Evolutionary conservation across 2,888 invertebrate species (phyloP).

Genomic region (Eremobia ochroleuca): DNA sequence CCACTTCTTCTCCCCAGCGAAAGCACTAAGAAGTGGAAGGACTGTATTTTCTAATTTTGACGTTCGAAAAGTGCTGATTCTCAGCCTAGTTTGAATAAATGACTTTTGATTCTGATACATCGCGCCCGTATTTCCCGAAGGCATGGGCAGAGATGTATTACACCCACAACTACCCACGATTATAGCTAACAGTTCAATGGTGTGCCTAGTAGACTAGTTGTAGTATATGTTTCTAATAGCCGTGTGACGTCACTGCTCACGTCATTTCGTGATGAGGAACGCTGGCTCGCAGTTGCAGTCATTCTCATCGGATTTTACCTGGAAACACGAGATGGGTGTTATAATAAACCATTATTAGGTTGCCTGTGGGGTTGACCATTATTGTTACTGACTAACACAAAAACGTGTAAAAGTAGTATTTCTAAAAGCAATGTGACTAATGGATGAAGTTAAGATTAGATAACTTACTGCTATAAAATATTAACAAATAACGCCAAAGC

Average conservation of each 20-base stretch:
- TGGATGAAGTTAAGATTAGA: no score
- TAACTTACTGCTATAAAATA: not conserved
- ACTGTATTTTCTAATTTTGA: no score
- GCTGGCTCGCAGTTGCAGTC: slow-evolving; percentile 84
- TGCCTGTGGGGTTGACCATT: not conserved
- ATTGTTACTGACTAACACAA: no score
- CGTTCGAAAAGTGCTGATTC: no score
- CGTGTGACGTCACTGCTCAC: slow-evolving; percentile 23
- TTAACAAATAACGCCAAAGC: not conserved
- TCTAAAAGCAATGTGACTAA: no score
- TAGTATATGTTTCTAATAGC: not conserved
- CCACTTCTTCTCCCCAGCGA: no score
- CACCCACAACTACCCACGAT: not conserved
- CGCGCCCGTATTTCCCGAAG: no score
- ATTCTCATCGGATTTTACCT: slow-evolving; percentile 83
- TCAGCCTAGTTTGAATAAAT: no score
- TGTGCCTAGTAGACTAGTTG: slow-evolving; percentile 23
- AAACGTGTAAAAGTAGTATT: no score
- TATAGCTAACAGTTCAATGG: slow-evolving; percentile 2
- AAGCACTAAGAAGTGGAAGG: no score
- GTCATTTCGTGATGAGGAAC: slow-evolving; percentile 72
- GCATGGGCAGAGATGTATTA: no score
- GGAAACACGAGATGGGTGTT: slow-evolving; percentile 49
- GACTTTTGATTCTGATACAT: no score
- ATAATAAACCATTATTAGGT: not conserved